Base-by-base conservation (phyloP, 2,888 invertebrate species). In the Liodrosophila aerea region DNA sequence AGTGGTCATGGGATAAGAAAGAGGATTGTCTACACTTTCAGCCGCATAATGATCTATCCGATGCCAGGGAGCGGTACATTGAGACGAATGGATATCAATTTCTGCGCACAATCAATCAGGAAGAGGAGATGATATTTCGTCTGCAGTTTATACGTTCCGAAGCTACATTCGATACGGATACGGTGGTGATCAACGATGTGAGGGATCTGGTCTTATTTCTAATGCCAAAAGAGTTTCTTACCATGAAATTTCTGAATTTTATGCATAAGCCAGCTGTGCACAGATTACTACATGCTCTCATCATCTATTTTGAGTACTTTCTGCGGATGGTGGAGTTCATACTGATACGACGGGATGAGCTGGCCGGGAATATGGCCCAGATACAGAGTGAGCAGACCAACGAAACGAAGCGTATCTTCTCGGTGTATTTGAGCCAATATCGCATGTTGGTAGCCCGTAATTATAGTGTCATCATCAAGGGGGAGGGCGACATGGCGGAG, bases 291-390 rank as follows among this genome's bases (percentile, higher is more conserved):
- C 86, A 88, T 45, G 80, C 88, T 0, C 56, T 89, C 27, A 80
- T 89, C 27, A 88, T 88, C 18, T 89, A 89, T 64, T 88, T 89
- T 29, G 89, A 89, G 54, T 76, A 89, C 53, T 89, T 84, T 49
- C 53, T 89, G 9, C 86, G 87, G 18, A 57, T 87, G 31, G 87
- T 88, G 0, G 89, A 89, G 56, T 88, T 86, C 57, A 57, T 88
- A 4, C 63, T 89, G 1, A 85, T 89, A 30, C 81, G 87, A 0
- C 77, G 88, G 1, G 88, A 89, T 53, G 89, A 89, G 49, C 64
- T 86, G 7, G 52, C 72, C 0, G 85, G 82, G 0, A 70, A 80
- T n/a, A 62, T 69, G 36, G 84, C 83, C 0, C 86, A 86, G 60
- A 65, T 89, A 9, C 86, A 88, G 45, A 87, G 85, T 29, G 64